A percentile compares a stretch with the other conserved stretches of the same genome.
Evolutionary conservation across 1,140 invertebrate species (phyloP).

Genomic region (Orchestia grillus): DNA sequence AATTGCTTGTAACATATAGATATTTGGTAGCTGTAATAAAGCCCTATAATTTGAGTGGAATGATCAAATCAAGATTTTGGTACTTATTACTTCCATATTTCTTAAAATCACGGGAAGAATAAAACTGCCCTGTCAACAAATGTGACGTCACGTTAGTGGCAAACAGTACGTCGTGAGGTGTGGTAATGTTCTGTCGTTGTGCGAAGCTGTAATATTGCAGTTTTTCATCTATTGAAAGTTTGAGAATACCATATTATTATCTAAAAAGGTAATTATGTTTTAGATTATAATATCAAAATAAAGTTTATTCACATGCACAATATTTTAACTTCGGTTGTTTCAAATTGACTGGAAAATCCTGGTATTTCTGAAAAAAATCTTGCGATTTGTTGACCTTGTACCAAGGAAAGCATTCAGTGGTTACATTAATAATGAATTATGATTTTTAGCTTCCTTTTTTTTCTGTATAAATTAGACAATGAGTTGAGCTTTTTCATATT

Average conservation of each 20-base stretch:
- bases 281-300: not conserved
- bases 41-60: not conserved
- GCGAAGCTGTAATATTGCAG: not conserved
- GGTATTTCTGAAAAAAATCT: no score
- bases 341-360: no score
- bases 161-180: not conserved
- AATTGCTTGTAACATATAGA: not conserved
- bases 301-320: no score
- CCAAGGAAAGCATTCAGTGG: no score
- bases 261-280: not conserved
- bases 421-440: no score
- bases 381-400: no score
- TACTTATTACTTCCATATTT: not conserved
- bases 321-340: no score
- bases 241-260: not conserved
- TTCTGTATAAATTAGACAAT: no score
- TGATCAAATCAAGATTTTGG: not conserved
- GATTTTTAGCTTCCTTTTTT: no score
- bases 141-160: conserved; percentile 53
- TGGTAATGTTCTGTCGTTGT: conserved; percentile 6
- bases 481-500: no score
- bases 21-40: not conserved
- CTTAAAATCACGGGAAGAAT: not conserved
- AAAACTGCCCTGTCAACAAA: conserved; percentile 52
- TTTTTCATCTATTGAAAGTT: not conserved